Evolutionary conservation across 2,888 invertebrate species (phyloP), one percentile per base, ranked within the genome.

Genomic region (Drosophila engyochracea): DNA sequence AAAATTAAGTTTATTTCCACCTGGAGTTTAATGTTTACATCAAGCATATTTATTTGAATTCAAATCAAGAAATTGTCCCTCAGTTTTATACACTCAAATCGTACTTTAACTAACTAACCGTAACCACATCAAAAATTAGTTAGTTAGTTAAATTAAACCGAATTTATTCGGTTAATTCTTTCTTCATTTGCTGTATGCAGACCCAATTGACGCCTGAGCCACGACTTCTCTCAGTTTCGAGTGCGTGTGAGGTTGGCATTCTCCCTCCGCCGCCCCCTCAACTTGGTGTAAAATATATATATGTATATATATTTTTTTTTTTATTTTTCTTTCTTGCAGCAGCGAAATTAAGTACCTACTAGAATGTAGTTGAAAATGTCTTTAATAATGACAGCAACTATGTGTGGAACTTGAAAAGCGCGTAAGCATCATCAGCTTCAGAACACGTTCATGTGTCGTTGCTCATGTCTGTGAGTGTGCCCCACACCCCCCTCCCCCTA

Each of bases 351-450:
- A 88, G 87, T 88, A 89, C 88, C 90, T 82, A 87, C 87, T 88
- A 88, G 90, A 88, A 88, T 88, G 87, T 88, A 88, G 88, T 90
- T 88, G 90, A 88, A 90, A 88, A 90, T 89, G 90, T 89, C 90
- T 88, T 88, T 88, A 90, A 88, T 88, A 88, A 88, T 88, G 90
- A 88, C 88, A 88, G 88, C 86, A 90, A 76, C 89, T 88, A 88
- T 88, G 88, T 81, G 90, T 82, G 88, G 88, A 88, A 88, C 90
- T 88, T 90, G 86, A 88, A 88, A 84, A 90, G 88, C 88, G 88
- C 88, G 90, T 88, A 90, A 88, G 88, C 88, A 89, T 86, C 90
- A 76, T 79, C 89, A 74, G 88, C 81, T 66, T 69, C 81, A 69
- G 74, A 87, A 82, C 85, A 86, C 85, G 88, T 87, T 87, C 80